A percentile compares a stretch with the other conserved stretches of the same genome.
Conservation (phyloP, 2,113 vertebrate species). For the Saguinus imperator region DNA sequence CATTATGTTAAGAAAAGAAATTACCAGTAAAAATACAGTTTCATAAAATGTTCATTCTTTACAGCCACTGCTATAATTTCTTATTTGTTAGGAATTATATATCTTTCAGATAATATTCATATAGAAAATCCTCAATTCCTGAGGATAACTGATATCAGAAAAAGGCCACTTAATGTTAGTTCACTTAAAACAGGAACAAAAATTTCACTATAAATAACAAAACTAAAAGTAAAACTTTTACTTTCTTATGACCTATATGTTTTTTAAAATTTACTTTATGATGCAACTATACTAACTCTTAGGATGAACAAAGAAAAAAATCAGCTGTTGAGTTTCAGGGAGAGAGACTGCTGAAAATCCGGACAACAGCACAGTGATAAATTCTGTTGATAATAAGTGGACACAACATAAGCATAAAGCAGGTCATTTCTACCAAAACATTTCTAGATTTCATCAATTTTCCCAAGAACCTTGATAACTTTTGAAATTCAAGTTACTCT, state of each 20-base stretch:
- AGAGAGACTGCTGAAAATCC: neutral
- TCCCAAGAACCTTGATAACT: neutral
- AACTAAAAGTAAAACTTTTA: neutral
- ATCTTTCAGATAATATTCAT: neutral
- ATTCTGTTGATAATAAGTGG: neutral
- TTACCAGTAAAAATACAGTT: neutral
- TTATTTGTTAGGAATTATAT: neutral
- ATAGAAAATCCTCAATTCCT: neutral
- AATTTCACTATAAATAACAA: neutral
- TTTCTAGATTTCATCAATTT: neutral
- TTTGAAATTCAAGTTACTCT: slow-evolving; percentile 33
- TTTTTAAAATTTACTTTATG: neutral
- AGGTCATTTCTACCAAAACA: slow-evolving; percentile 15
- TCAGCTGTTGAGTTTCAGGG: neutral
- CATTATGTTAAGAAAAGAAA: neutral
- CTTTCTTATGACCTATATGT: neutral
- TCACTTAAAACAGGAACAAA: slow-evolving; percentile 13
- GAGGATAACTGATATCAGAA: neutral
- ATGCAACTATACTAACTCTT: neutral
- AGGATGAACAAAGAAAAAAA: neutral
- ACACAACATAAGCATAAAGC: neutral
- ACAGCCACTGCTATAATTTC: neutral
- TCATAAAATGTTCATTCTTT: neutral
- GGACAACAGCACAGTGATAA: neutral
- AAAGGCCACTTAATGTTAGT: neutral